Base-by-base conservation (phyloP, 37 sponge, comb jelly and placozoan species). In the Halisarca cf. caerulea region DNA sequence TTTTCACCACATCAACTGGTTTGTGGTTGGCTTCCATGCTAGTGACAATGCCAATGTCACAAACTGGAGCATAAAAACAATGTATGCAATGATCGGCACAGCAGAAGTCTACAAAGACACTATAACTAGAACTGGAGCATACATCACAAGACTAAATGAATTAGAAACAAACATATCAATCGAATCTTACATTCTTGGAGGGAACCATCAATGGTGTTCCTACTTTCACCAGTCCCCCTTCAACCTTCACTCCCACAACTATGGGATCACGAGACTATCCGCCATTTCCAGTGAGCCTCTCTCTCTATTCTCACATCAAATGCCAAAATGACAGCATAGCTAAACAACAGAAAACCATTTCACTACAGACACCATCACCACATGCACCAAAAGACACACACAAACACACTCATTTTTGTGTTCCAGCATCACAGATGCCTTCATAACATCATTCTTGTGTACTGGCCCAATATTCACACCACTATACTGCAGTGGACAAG, bases 221-320 rank as follows among this genome's bases (percentile, higher is more conserved):
- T 0, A 81, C 18, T 55, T 88, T 91, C 30, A 97, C 69, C 0
- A 92, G 45, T 14, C 98, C 98, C 23, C 81, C 98, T 57, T 95
- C 95, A 38, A 99, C 90, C 9, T 80, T 43, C 30, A 99, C 99
- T 24, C 99, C 99, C 32, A 99, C 81, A n/a, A 99, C 97, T 41
- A 99, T 96, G 33, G 99, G 99, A 87, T 99, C 97, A 45, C 99
- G 81, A n/a, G n/a, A n/a, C n/a, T n/a, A n/a, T n/a, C n/a, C n/a
- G n/a, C n/a, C n/a, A n/a, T n/a, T n/a, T n/a, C n/a, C n/a, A n/a
- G n/a, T n/a, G n/a, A n/a, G 99, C 99, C 0, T 97, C 99, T 28
- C 94, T 62, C 83, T 99, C 99, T 44, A 99, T 94, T 28, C 86
- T 80, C 0, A 99, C 97, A 89, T 99, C 99, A 86, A 99, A 99